Evolutionary conservation across 2,888 invertebrate species (phyloP).

Genomic region (Dicyrtoma fusca): DNA sequence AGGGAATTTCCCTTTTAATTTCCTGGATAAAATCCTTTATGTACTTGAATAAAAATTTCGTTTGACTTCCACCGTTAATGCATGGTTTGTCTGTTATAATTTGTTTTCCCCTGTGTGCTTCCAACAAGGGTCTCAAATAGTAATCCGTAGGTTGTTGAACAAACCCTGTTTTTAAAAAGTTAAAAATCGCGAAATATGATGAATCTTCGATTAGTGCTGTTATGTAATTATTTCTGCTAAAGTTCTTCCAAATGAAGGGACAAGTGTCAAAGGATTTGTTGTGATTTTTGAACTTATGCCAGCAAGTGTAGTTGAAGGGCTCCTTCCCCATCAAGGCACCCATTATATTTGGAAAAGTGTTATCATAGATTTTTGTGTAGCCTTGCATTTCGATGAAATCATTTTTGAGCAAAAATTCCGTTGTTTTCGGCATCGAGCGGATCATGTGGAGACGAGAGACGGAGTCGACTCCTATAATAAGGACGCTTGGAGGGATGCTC

Average conservation of each 20-base stretch:
- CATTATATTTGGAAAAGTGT: too few species aligned
- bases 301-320: too few species aligned
- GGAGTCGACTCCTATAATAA: slow-evolving; percentile 50
- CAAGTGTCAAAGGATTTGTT: too few species aligned
- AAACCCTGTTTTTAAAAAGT: slow-evolving; percentile 75
- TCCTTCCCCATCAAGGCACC: too few species aligned
- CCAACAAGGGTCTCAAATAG: slow-evolving; percentile 74
- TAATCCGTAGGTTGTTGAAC: slow-evolving; percentile 76
- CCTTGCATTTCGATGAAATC: slow-evolving; percentile 75
- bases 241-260: slow-evolving; percentile 77
- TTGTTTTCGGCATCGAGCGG: slow-evolving; percentile 75
- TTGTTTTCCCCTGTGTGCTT: slow-evolving; percentile 64
- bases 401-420: slow-evolving; percentile 68
- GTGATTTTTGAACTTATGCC: too few species aligned
- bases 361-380: slow-evolving; percentile 64
- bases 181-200: slow-evolving; percentile 73
- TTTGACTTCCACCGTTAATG: slow-evolving; percentile 46
- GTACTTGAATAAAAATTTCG: slow-evolving; percentile 48
- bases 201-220: slow-evolving; percentile 83
- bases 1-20: slow-evolving; percentile 45
- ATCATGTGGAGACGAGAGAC: slow-evolving; percentile 68
- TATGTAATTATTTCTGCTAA: slow-evolving; percentile 70
- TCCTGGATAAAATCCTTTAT: slow-evolving; percentile 42
- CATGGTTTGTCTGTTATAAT: too few species aligned
- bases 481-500: slow-evolving; percentile 54